Evolutionary conservation across 2,113 vertebrate genomes (phyloP).

Genomic region (Tamias sibiricus): DNA sequence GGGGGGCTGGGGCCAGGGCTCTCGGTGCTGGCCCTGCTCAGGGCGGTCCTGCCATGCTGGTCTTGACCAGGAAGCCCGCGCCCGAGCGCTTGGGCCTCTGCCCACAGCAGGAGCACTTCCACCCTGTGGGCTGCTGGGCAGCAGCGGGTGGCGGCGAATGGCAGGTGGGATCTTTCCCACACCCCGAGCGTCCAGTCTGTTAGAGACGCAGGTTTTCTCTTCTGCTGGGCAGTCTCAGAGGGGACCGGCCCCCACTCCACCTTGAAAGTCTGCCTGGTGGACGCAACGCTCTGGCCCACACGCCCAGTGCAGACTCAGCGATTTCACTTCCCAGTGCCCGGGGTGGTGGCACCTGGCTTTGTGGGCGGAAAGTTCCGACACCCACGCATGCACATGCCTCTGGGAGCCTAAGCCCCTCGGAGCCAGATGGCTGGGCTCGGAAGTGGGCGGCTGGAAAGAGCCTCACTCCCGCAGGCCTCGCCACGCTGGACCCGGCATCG

Average conservation of each 20-base stretch:
- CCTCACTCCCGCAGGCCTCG: background rate
- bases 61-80: background rate
- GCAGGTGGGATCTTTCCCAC: background rate
- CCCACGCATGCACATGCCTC: background rate
- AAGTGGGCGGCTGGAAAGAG: no score
- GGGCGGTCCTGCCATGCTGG: rapidly evolving
- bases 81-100: no score
- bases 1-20: background rate
- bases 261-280: background rate
- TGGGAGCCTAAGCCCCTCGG: background rate
- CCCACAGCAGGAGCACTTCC: background rate
- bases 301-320: background rate
- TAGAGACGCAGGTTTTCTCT: background rate
- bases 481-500: background rate
- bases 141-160: background rate
- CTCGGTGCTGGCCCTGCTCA: background rate
- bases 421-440: no score
- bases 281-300: rapidly evolving
- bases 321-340: constrained; percentile 73
- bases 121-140: background rate
- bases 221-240: background rate
- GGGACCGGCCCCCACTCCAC: rapidly evolving
- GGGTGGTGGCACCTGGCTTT: background rate
- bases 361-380: background rate
- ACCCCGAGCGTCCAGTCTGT: background rate